phyloP scores from a whole-genome alignment of 2,797 vertebrate genomes.

The Sebastes glaucus region DNA sequence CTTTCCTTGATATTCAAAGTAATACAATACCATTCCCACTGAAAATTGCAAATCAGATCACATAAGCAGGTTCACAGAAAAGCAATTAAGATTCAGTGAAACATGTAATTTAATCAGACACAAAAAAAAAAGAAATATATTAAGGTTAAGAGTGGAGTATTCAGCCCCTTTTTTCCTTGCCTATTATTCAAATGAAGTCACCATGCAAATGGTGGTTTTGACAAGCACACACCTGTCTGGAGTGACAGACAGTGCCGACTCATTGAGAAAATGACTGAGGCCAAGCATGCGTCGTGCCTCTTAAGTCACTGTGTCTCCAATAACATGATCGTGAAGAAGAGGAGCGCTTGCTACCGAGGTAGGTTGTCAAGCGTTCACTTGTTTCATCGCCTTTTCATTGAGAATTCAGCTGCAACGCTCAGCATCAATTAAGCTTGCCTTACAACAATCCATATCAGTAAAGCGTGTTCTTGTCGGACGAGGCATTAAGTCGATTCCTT shows the following conservation, averaged over 20 bases:
- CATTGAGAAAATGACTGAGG: constrained; percentile 41
- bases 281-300: constrained; percentile 7
- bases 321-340: constrained; percentile 27
- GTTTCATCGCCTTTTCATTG: constrained; percentile 63
- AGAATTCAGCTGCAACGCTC: constrained; percentile 63
- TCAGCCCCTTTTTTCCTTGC: constrained; percentile 46
- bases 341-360: not conserved
- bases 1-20: constrained; percentile 68
- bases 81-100: constrained; percentile 90
- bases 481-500: constrained; percentile 74
- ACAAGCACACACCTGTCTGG: constrained; percentile 54
- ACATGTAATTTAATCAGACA: constrained; percentile 90
- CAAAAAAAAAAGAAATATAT: constrained; percentile 81
- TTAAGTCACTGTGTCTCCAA: constrained; percentile 46
- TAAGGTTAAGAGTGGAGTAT: constrained; percentile 74
- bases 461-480: constrained; percentile 67
- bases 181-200: constrained; percentile 75
- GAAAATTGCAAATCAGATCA: constrained; percentile 86
- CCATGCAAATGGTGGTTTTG: constrained; percentile 52
- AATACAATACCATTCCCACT: constrained; percentile 76
- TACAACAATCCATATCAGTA: constrained; percentile 76
- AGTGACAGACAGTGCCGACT: constrained; percentile 43
- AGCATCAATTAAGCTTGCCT: constrained; percentile 74
- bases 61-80: constrained; percentile 83
- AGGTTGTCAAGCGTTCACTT: constrained; percentile 51